Evolutionary conservation across 2,888 invertebrate species (phyloP).

Genomic region (Raillietiella orientalis): DNA sequence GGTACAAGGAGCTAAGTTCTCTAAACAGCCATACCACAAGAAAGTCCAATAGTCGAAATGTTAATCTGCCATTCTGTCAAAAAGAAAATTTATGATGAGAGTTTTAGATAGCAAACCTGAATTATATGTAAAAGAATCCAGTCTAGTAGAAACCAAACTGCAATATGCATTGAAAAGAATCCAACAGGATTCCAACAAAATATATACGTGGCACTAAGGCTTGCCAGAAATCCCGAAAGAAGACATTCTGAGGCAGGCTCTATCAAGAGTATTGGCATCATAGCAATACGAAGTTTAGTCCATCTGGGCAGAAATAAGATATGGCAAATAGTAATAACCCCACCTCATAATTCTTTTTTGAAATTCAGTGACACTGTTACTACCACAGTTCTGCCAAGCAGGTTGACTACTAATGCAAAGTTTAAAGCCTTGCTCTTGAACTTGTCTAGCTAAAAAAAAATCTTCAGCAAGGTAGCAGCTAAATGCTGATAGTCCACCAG

Average conservation of each 20-base stretch:
- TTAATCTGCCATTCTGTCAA: conserved; percentile 47
- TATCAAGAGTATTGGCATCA: conserved; percentile 67
- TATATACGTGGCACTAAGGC: conserved; percentile 48
- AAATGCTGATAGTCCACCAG: conserved; percentile 66
- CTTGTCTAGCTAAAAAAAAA: conserved; percentile 75
- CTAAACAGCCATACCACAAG: conserved; percentile 79
- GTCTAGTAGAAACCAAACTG: conserved; percentile 84
- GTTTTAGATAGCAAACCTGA: conserved; percentile 20
- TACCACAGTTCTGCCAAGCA: conserved; percentile 78
- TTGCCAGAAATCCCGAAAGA: conserved; percentile 60
- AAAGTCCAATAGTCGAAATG: conserved; percentile 81
- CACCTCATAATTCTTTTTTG: conserved; percentile 31
- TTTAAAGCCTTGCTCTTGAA: conserved; percentile 60
- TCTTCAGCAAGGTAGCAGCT: conserved; percentile 90
- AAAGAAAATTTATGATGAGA: conserved; percentile 4
- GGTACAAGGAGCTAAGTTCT: conserved; percentile 59
- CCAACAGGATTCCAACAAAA: conserved; percentile 64
- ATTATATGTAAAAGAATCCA: conserved; percentile 65
- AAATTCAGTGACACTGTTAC: conserved; percentile 50
- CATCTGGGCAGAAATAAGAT: conserved; percentile 23
- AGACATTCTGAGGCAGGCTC: conserved; percentile 90
- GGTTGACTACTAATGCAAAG: conserved; percentile 71
- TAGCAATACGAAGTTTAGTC: conserved; percentile 79
- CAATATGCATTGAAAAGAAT: conserved; percentile 66
- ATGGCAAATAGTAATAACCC: conserved; percentile 5